These are phyloP conservation scores for Eupithecia abbreviata DNA, from an alignment of 2,888 invertebrate species.

Conservation along the genomic window DNA sequence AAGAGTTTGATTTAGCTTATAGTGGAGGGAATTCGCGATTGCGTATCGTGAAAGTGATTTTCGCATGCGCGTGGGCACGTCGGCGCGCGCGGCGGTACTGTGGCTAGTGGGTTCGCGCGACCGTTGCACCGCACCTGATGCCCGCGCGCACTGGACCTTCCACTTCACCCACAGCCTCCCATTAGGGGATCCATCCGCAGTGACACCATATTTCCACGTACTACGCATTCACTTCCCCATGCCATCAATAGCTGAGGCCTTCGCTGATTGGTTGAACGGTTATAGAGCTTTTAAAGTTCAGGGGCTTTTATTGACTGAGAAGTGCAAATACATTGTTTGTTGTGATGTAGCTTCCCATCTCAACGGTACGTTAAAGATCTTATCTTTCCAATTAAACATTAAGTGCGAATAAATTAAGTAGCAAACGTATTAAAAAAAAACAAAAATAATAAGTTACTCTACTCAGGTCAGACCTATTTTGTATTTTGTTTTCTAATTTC, in stretches of 20 bases:
- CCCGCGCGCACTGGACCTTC: conserved; percentile 55
- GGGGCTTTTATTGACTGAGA: background rate
- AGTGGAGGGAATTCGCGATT: conserved; percentile 53
- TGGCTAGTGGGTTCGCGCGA: conserved; percentile 61
- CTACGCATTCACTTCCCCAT: conserved; percentile 46
- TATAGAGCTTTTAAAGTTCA: conserved; percentile 16
- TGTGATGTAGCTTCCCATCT: background rate
- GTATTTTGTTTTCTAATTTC: background rate
- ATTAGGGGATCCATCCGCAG: conserved; percentile 41
- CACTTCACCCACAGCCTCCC: conserved; percentile 52
- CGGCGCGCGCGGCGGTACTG: conserved; percentile 78
- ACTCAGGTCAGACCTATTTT: background rate
- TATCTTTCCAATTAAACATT: background rate
- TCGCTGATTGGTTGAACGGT: conserved; percentile 4
- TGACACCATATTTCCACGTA: conserved; percentile 34
- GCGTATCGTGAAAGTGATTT: conserved; percentile 65
- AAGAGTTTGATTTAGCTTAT: conserved; percentile 62
- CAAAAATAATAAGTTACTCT: background rate
- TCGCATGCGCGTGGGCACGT: conserved; percentile 76
- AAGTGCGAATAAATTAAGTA: background rate
- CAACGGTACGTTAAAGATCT: background rate
- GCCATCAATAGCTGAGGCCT: conserved; percentile 31
- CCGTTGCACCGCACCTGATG: conserved; percentile 79
- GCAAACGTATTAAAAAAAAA: background rate
- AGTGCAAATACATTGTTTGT: background rate